phyloP scores from a whole-genome alignment of 2,888 invertebrate genomes.

The Eumacrocentrus americanus region DNA sequence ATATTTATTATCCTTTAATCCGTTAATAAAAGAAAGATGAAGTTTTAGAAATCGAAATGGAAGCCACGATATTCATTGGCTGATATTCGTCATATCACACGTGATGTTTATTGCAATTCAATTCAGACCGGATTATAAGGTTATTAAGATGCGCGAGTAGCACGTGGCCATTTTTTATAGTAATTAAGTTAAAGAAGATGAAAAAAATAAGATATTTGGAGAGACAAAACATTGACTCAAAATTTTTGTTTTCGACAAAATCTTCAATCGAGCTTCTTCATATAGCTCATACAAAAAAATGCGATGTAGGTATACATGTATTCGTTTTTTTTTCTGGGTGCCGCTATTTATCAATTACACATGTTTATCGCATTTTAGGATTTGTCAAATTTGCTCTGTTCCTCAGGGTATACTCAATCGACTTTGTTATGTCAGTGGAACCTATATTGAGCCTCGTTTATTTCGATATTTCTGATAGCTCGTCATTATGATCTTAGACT shows the following conservation, averaged over 20 bases:
- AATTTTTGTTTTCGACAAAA: constrained; percentile 47
- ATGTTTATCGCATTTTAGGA: constrained; percentile 31
- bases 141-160: too few species aligned
- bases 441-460: constrained; percentile 27
- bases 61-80: too few species aligned
- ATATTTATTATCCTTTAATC: too few species aligned
- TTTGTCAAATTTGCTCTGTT: constrained; percentile 39
- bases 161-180: too few species aligned
- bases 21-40: too few species aligned
- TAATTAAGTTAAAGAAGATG: too few species aligned
- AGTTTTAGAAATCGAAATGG: too few species aligned
- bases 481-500: constrained; percentile 43
- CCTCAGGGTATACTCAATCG: constrained; percentile 36
- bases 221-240: constrained; percentile 47
- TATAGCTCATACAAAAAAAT: constrained; percentile 41
- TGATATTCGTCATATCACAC: too few species aligned
- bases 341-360: constrained; percentile 36
- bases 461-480: constrained; percentile 36
- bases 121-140: too few species aligned
- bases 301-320: constrained; percentile 39
- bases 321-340: constrained; percentile 34
- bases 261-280: constrained; percentile 37
- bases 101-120: too few species aligned
- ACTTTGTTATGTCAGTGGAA: constrained; percentile 39
- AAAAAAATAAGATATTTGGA: too few species aligned